A percentile compares a stretch with the other conserved stretches of the same genome.
phyloP scores from a whole-genome alignment of 2,888 invertebrate species.

The Brachyopa scutellaris region DNA sequence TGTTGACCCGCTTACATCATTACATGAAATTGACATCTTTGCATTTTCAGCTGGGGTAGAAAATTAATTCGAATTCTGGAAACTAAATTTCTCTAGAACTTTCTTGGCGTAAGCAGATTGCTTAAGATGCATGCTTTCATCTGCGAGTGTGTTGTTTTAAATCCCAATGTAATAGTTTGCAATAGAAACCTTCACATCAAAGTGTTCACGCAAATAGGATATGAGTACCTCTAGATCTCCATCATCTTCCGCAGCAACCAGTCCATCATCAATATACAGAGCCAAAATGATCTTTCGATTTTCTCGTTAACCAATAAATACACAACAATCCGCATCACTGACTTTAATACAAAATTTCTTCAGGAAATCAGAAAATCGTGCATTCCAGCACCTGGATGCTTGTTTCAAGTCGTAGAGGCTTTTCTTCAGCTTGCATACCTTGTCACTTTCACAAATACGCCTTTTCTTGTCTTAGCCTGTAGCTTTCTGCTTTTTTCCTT shows the following conservation, averaged over 20 bases:
- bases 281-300: not conserved
- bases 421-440: too few species aligned
- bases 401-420: constrained; percentile 74
- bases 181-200: not conserved
- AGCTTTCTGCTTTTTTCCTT: constrained; percentile 14
- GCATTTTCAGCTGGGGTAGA: constrained; percentile 1
- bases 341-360: too few species aligned
- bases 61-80: not conserved
- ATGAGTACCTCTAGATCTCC: not conserved
- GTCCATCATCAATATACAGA: too few species aligned
- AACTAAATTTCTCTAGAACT: not conserved
- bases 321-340: too few species aligned
- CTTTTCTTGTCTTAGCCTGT: constrained; percentile 11
- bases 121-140: too few species aligned
- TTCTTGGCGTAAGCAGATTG: not conserved
- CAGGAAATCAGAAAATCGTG: too few species aligned
- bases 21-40: too few species aligned
- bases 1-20: too few species aligned
- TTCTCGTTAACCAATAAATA: constrained; percentile 15
- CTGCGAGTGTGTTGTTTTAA: not conserved
- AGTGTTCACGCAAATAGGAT: not conserved
- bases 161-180: not conserved
- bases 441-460: constrained; percentile 63
- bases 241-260: not conserved
- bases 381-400: too few species aligned